These are phyloP conservation scores for Calyptomena viridis DNA, from an alignment of 2,113 vertebrate species.

Conservation along the genomic window DNA sequence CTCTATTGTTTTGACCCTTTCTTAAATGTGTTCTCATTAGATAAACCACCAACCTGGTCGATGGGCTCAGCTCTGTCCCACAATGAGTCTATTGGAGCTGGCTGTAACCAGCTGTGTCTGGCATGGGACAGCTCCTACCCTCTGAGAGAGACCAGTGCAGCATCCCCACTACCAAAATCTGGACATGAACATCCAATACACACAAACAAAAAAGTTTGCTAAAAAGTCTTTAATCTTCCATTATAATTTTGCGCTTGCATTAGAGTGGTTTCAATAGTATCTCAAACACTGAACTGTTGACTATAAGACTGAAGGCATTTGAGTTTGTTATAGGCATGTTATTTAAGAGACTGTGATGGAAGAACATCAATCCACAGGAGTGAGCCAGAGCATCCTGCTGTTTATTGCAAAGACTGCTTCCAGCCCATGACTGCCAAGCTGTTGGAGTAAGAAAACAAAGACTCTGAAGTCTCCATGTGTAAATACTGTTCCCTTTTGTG, in stretches of 20 bases:
- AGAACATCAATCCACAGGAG: neutral
- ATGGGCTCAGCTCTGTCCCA: neutral
- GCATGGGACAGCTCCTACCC: neutral
- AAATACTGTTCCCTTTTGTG: neutral
- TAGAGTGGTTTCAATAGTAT: neutral
- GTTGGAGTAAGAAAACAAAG: neutral
- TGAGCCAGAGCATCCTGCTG: neutral
- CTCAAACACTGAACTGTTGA: neutral
- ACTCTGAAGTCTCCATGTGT: accelerated
- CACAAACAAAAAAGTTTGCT: neutral
- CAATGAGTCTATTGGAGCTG: accelerated
- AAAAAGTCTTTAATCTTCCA: neutral
- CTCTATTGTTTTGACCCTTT: neutral
- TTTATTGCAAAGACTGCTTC: neutral
- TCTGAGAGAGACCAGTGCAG: neutral
- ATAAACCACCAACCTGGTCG: neutral
- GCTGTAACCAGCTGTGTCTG: neutral
- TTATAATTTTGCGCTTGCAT: neutral
- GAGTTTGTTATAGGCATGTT: neutral
- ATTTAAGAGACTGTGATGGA: neutral
- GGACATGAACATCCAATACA: neutral
- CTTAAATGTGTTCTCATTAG: neutral
- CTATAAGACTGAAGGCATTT: neutral
- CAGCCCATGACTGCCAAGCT: neutral
- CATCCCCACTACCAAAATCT: neutral